phyloP scores from a whole-genome alignment of 1,140 invertebrate species.

The Paralvinella palmiformis region DNA sequence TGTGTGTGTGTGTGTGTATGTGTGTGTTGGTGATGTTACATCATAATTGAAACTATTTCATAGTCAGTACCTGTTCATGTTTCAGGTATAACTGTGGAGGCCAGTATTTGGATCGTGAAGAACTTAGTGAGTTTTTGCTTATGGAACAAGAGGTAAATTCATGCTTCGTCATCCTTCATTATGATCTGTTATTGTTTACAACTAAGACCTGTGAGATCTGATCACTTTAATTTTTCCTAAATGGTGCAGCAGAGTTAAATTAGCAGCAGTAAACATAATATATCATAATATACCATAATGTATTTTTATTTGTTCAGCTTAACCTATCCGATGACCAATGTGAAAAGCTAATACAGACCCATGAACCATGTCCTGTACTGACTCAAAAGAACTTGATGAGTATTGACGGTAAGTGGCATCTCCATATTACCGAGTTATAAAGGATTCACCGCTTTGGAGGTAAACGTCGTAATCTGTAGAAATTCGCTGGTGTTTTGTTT shows the following conservation, averaged over 20 bases:
- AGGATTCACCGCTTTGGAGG: not conserved
- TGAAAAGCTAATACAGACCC: not conserved
- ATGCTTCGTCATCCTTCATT: not conserved
- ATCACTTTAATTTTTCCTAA: not conserved
- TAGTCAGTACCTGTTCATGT: conserved; percentile 16
- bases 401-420: not conserved
- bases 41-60: not conserved
- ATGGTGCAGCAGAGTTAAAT: not conserved
- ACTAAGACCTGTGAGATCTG: not conserved
- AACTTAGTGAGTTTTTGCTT: conserved; percentile 45
- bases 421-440: not conserved
- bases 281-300: not conserved
- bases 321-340: not conserved
- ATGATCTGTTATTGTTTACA: not conserved
- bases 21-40: not conserved
- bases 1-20: not conserved
- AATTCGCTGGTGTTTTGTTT: not conserved
- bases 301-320: conserved; percentile 5
- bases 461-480: not conserved
- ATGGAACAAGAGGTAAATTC: conserved; percentile 41
- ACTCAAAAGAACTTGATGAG: not conserved
- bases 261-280: not conserved
- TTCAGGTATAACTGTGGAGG: conserved; percentile 39
- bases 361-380: not conserved
- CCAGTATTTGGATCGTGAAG: conserved; percentile 34